Conservation (phyloP, 2,113 vertebrate genomes). For the Dasyornis broadbenti region DNA sequence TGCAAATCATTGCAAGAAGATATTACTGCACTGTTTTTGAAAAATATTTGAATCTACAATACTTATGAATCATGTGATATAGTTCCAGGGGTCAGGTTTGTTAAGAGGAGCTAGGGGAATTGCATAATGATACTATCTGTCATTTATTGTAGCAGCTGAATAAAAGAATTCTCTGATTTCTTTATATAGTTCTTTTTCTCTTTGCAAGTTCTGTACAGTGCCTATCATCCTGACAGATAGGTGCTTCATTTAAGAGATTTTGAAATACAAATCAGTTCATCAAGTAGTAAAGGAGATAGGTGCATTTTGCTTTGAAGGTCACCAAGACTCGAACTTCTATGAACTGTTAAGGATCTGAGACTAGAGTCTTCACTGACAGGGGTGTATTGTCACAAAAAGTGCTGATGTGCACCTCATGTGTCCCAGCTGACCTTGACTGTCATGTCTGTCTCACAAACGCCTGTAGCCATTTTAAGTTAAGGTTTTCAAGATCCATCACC, state of each 20-base stretch:
- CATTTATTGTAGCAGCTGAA: constrained; percentile 27
- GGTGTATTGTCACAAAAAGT: background rate
- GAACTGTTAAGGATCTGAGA: background rate
- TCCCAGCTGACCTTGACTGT: background rate
- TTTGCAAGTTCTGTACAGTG: constrained; percentile 10
- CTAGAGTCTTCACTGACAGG: background rate
- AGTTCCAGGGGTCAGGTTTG: constrained; percentile 23
- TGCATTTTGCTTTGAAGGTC: constrained; percentile 27
- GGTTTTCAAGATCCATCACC: background rate
- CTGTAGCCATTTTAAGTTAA: background rate
- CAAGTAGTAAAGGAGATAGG: constrained; percentile 14
- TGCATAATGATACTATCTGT: constrained; percentile 34
- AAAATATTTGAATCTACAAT: background rate
- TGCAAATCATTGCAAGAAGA: background rate
- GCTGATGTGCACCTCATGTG: rapidly evolving
- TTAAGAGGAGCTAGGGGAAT: constrained; percentile 29
- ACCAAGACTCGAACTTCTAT: background rate
- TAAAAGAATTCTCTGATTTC: constrained; percentile 43
- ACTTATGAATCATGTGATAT: background rate
- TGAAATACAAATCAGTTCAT: constrained; percentile 56
- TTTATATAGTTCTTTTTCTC: constrained; percentile 39
- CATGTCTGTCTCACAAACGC: background rate
- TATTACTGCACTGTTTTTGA: background rate
- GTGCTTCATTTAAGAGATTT: constrained; percentile 20
- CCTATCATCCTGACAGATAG: constrained; percentile 48